Conservation (phyloP, 2,888 invertebrate species). For the Diloba caeruleocephala region DNA sequence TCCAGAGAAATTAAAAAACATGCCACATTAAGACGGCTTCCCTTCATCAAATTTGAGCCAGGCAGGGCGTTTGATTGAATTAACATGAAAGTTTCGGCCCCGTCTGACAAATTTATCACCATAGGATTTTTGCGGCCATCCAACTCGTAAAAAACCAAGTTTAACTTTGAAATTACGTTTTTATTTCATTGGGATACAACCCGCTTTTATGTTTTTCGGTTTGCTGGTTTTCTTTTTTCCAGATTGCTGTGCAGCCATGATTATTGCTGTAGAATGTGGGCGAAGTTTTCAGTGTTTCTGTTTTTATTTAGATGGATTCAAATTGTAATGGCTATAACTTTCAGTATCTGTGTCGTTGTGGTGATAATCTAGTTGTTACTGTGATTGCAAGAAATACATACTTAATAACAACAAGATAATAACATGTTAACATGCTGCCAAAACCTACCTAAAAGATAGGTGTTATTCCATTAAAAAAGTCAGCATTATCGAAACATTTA, state of each 20-base stretch:
- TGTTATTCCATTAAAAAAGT: neutral
- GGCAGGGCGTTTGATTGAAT: constrained; percentile 81
- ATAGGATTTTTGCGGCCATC: constrained; percentile 71
- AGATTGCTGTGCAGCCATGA: constrained; percentile 23
- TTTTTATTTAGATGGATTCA: constrained; percentile 1
- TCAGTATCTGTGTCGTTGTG: no score
- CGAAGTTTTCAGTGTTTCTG: constrained; percentile 2
- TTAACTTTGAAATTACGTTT: constrained; percentile 75
- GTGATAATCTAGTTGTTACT: no score
- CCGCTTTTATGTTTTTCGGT: constrained; percentile 66
- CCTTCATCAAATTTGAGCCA: constrained; percentile 84
- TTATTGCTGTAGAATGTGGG: constrained; percentile 20
- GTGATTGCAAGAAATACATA: no score
- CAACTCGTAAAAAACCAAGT: constrained; percentile 73
- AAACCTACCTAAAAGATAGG: no score
- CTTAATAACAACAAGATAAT: no score
- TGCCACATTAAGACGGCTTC: constrained; percentile 61
- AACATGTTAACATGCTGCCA: no score
- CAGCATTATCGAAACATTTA: neutral
- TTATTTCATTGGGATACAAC: constrained; percentile 71
- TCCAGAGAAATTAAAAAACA: constrained; percentile 63
- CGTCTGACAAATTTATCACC: constrained; percentile 82
- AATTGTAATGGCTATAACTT: no score
- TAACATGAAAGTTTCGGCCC: constrained; percentile 82
- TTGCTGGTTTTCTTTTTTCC: constrained; percentile 52